Percentiles rank a stretch among this genome's conserved stretches.
phyloP scores from a whole-genome alignment of 2,797 vertebrate genomes.

The Macrochelys suwanniensis region DNA sequence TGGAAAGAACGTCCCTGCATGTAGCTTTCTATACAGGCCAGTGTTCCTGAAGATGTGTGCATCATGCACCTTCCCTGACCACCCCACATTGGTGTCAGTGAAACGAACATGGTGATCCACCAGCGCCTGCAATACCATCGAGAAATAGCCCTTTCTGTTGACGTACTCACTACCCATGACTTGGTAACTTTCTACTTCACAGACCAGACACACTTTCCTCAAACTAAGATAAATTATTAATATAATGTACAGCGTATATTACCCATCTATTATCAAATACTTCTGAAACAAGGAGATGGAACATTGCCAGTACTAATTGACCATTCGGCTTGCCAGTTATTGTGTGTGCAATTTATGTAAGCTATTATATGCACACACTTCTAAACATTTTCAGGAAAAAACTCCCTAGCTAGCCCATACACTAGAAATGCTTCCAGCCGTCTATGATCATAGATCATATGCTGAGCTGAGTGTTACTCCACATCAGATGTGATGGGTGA shows the following conservation, averaged over 20 bases:
- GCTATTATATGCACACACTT: slow-evolving; percentile 39
- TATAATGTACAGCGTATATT: slow-evolving; percentile 11
- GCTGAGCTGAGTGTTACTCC: background rate
- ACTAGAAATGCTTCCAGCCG: background rate
- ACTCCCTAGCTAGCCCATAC: background rate
- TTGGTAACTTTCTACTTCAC: slow-evolving; percentile 33
- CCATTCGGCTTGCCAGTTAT: slow-evolving; percentile 35
- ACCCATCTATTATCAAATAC: slow-evolving; percentile 53
- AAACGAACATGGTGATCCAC: too few species aligned
- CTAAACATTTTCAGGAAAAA: slow-evolving; percentile 61
- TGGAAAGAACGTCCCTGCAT: too few species aligned
- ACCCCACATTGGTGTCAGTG: too few species aligned
- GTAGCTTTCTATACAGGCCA: too few species aligned
- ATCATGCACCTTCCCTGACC: too few species aligned
- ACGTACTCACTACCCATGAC: background rate
- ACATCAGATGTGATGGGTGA: background rate
- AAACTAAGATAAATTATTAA: slow-evolving; percentile 47
- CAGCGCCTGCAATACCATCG: too few species aligned
- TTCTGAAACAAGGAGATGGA: slow-evolving; percentile 42
- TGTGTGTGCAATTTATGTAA: slow-evolving; percentile 51
- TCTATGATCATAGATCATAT: background rate
- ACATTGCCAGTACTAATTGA: slow-evolving; percentile 57
- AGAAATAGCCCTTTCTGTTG: too few species aligned
- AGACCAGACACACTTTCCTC: slow-evolving; percentile 41
- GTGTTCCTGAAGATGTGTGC: too few species aligned